Conservation (phyloP, 1,140 invertebrate genomes). For the Papilio machaon region DNA sequence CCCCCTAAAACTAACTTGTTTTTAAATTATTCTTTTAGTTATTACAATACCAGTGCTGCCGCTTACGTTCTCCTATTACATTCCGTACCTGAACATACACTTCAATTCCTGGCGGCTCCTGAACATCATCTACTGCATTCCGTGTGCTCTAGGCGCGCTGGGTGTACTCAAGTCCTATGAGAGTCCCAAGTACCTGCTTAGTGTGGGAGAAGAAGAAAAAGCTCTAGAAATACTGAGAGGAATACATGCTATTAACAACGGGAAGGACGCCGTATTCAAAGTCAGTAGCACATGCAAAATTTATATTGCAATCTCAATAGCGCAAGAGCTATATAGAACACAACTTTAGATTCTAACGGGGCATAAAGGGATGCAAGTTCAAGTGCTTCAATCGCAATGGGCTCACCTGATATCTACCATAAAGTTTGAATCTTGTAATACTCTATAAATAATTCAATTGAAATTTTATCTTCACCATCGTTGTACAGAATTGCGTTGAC, state of each 20-base stretch:
- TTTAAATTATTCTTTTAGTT: conserved; percentile 52
- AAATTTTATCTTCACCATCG: too few species aligned
- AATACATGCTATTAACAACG: conserved; percentile 82
- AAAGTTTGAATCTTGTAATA: too few species aligned
- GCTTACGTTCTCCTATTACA: conserved; percentile 71
- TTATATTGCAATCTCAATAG: too few species aligned
- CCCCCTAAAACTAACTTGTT: background rate
- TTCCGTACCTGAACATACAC: conserved; percentile 60
- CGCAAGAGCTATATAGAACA: too few species aligned
- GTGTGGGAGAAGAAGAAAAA: conserved; percentile 80
- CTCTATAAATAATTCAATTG: too few species aligned
- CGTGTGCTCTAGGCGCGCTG: conserved; percentile 82
- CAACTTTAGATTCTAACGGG: too few species aligned
- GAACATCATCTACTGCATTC: conserved; percentile 83
- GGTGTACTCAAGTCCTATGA: conserved; percentile 84
- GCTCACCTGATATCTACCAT: too few species aligned
- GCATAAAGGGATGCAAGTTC: too few species aligned
- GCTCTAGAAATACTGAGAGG: conserved; percentile 80
- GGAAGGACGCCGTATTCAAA: conserved; percentile 66
- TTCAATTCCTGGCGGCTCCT: conserved; percentile 87
- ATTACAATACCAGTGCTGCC: conserved; percentile 63
- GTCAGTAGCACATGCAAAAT: conserved; percentile 44
- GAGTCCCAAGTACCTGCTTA: conserved; percentile 86
- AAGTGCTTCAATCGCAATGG: too few species aligned
- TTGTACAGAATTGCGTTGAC: too few species aligned